Base-by-base conservation (phyloP, 2,888 invertebrate species). In the Spialia ferax region DNA sequence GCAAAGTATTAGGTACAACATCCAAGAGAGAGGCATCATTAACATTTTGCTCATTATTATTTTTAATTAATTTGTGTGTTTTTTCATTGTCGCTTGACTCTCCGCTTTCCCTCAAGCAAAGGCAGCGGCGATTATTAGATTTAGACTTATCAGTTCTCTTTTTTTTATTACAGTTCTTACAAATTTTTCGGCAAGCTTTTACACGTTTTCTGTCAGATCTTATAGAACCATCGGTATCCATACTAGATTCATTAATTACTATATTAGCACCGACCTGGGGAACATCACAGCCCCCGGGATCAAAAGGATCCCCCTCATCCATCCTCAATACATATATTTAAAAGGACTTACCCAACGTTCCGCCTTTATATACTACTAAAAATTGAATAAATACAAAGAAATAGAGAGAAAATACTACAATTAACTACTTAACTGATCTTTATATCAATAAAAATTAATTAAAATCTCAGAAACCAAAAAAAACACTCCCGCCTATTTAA, bases 241-340 rank as follows among this genome's bases (percentile, higher is more conserved):
- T 55, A 32, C 55, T 55, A 3, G 55, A 32, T n/a, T 55, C 55
- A 29, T 29, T 55, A 18, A 55, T 18, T 15, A 15, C 11, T 11
- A 55, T 32, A 32, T 55, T 32, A 55, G 55, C 55, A 32, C 55
- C 55, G 55, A 55, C 32, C 55, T 55, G 55, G 32, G 55, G 55
- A 32, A 55, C 32, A 32, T 32, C 11, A 29, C 8, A 18, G 26
- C 55, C 55, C 55, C 55, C 29, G 32, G 55, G 55, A 32, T 55
- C 55, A 20, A 55, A 55, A 45, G 45, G 45, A 45, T 45, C 45
- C 45, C 45, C 45, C 18, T 45, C 45, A 45, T 45, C 42, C 42
- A 45, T 45, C 32, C 18, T 45, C 42, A 45, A 45, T 45, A 45
- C 42, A 45, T 45, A 20, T 20, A 45, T 10, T 45, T 45, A 45